Evolutionary conservation across 2,797 vertebrate genomes (phyloP), one percentile per base, ranked within the genome.

Genomic region (Falco berigora): DNA sequence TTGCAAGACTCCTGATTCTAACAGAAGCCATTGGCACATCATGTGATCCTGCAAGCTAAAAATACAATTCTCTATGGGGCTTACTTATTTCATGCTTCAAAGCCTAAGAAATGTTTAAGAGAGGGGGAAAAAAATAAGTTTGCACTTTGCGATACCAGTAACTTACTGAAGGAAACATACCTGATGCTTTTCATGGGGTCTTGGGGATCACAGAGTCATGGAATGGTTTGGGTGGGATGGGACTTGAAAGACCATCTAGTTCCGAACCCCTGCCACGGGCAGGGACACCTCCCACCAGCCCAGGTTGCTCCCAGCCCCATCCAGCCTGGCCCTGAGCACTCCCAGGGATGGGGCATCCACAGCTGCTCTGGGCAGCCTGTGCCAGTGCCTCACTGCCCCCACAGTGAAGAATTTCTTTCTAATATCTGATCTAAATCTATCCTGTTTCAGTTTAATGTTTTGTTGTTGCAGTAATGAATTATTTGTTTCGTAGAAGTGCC

Each of bases 1-100:
- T 97, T 97, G 88, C 90, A 95, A 97, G 94, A 94, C 84, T 84
- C 96, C 96, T 86, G 79, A 96, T 95, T 82, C 78, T 88, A 88
- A 94, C 75, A 94, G 95, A 97, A 97, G 49, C 91, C 90, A 95
- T 86, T 86, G 74, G 81, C 82, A 96, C 78, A 74, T 93, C 87
- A 96, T 87, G 84, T 97, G 90, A 92, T 94, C 44, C 52, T 78
- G 82, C 77, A 73, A 88, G 87, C 97, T 97, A 96, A 97, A 97
- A 97, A 97, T 97, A 96, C 50, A 52, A 16, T 94, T 90, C 94
- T 95, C 93, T 76, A 14, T 58, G 82, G 95, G 79, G 23, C 53
- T 94, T 90, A 58, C 84, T 97, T 92, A 92, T 96, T 97, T 96
- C 95, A 94, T 96, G 93, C 84, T 96, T 96, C 82, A 89, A 91